Evolutionary conservation across 1,140 invertebrate genomes (phyloP).

Genomic region (Drosophila arizonae): DNA sequence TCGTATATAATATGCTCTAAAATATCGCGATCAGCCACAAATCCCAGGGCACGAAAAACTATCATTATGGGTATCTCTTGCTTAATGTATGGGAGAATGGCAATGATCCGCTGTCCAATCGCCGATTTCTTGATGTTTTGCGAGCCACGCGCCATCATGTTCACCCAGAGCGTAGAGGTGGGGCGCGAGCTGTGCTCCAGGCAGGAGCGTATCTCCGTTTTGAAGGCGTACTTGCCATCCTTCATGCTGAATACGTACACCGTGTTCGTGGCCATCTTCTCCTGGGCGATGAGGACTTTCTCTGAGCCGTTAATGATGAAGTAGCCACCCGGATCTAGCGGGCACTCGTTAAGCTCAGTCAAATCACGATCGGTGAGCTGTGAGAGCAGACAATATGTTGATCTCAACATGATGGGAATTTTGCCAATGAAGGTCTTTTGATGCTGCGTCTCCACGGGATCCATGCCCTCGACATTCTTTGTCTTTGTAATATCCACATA

Average conservation of each 20-base stretch:
- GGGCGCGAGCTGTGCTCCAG: constrained; percentile 96
- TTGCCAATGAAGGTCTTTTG: constrained; percentile 99
- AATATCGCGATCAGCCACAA: constrained; percentile 99
- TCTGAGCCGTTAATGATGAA: constrained; percentile 98
- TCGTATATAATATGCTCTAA: constrained; percentile 99
- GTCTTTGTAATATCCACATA: constrained; percentile 99
- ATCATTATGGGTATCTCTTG: constrained; percentile 99
- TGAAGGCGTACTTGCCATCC: constrained; percentile 98
- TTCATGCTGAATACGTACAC: constrained; percentile 99
- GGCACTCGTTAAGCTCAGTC: constrained; percentile 99
- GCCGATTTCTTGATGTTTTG: constrained; percentile 97
- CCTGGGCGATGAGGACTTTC: constrained; percentile 98
- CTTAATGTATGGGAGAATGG: constrained; percentile 98
- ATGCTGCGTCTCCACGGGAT: constrained; percentile 96
- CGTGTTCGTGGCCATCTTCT: constrained; percentile 99
- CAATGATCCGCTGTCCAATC: constrained; percentile 98
- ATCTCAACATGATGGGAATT: constrained; percentile 99
- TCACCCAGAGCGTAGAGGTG: constrained; percentile 98
- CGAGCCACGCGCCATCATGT: constrained; percentile 99
- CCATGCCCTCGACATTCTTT: constrained; percentile 94
- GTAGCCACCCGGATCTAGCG: constrained; percentile 98
- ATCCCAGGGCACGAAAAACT: constrained; percentile 97
- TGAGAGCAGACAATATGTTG: constrained; percentile 97
- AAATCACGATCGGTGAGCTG: constrained; percentile 98
- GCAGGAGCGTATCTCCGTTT: constrained; percentile 98